Base-by-base conservation (phyloP, 2,113 vertebrate species). In the Pyrgilauda ruficollis region DNA sequence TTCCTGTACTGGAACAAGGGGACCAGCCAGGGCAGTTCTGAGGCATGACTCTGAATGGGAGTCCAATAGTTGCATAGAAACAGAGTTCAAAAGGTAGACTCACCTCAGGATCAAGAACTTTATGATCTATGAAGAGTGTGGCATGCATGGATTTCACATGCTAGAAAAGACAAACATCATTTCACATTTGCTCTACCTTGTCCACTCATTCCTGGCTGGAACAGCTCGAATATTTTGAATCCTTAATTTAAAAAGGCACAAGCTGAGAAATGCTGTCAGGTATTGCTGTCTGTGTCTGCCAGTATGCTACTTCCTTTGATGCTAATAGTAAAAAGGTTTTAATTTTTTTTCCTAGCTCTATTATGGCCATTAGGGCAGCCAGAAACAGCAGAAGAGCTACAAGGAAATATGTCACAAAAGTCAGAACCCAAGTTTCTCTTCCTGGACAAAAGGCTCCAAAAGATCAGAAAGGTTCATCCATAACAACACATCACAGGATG, bases 71-170 rank as follows among this genome's bases (percentile, higher is more conserved):
- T 91, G 76, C 50, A 84, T 0, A 86, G 47, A 84, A 90, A 85
- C 13, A 80, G 64, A 93, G 91, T 86, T 93, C 79, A 93, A 90
- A 81, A 76, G 88, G 67, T 75, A 87, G 61, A 78, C 33, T 78
- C 72, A 88, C 53, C n/a, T 52, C 0, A 0, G 37, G 24, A 91
- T 78, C 68, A 79, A 73, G 68, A 94, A 87, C 49, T 81, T 89
- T 56, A 82, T 28, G 53, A 67, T 59, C 78, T 83, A 50, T 78
- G 33, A 67, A 87, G 26, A 94, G 39, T 1, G 1, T 55, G 72
- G 61, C 39, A 82, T 18, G 49, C 77, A 74, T 16, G 15, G 41
- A 78, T 90, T 87, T 86, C 39, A 84, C 15, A 77, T 17, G 37
- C 58, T 82, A 33, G 88, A 63, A 92, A 72, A 89, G 64, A 90